phyloP scores from a whole-genome alignment of 2,113 vertebrate species.

The Callipepla squamata region DNA sequence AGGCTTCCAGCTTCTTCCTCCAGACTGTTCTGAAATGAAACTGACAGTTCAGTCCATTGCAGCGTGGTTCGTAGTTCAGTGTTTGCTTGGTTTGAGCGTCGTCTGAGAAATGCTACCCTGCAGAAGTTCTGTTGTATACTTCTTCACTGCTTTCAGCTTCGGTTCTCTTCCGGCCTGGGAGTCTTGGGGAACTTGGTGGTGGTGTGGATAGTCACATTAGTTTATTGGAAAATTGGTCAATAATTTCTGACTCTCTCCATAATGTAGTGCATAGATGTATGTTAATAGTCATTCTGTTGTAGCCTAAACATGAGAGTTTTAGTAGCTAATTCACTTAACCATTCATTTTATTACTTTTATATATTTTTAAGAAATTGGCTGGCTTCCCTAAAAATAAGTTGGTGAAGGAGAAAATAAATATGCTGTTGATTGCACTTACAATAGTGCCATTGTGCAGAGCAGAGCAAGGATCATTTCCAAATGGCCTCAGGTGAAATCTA shows the following conservation, averaged over 20 bases:
- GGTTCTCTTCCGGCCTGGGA: not conserved
- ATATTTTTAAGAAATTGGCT: slow-evolving; percentile 35
- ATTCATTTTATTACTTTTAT: slow-evolving; percentile 54
- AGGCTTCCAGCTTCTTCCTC: not conserved
- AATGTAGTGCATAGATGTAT: not conserved
- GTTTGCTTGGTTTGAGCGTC: not conserved
- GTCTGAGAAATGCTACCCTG: not conserved
- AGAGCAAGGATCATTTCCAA: slow-evolving; percentile 77
- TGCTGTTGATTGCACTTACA: slow-evolving; percentile 74
- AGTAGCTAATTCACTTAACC: slow-evolving; percentile 53
- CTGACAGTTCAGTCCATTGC: not conserved
- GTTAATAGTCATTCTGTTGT: slow-evolving; percentile 25
- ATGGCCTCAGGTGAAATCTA: slow-evolving; percentile 80
- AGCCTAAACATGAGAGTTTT: slow-evolving; percentile 10
- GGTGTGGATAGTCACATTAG: not conserved
- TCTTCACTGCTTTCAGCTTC: not conserved
- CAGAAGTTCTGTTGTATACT: not conserved
- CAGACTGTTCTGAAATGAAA: not conserved
- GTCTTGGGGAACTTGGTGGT: not conserved
- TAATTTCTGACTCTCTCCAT: slow-evolving; percentile 18
- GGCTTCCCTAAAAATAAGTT: slow-evolving; percentile 68
- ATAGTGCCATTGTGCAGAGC: slow-evolving; percentile 75
- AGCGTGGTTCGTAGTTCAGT: not conserved
- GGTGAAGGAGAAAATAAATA: slow-evolving; percentile 75
- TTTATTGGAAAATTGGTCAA: not conserved